Evolutionary conservation across 1,140 invertebrate species (phyloP), one percentile per base, ranked within the genome.

Genomic region (Hestina assimilis): DNA sequence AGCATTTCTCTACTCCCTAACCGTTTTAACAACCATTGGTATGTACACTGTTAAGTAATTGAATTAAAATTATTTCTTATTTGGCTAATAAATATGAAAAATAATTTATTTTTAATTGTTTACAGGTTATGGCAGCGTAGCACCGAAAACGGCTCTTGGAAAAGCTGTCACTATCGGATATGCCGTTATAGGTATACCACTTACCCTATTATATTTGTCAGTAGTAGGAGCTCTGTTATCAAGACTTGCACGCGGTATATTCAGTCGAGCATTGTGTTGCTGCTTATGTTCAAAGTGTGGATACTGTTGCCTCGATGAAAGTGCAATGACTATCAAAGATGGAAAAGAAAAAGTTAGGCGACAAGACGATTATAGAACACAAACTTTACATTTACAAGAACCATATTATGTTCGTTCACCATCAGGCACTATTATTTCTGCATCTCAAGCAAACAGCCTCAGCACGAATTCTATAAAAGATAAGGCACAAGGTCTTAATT

Each of bases 1-100:
- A 77, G 95, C 97, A 9, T 98, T 98, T 86, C 92, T 99, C 14
- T 99, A 99, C 89, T 98, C 97, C 9, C 91, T 99, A 45, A 99
- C 97, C 12, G 95, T 98, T 40, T 93, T 98, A 26, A 99, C 97
- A 2, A 99, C 97, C 55, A 98, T 98, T 79, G 97, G 97, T 98
- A 90, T 93, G 94, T 48, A 40, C 15, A 12, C 7, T 12, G 3
- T 7, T 14, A 6, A 14, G 4, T 5, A 19, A 14, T 19, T 20
- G 4, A 24, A 23, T 2, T 17, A 38, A 23, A n/a, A 15, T 9
- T 17, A 15, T 31, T 3, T 31, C n/a, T 11, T 33, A 33, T 35
- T 35, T 0, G 17, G 0, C 35, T 40, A 23, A 12, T 0, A 35
- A 35, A n/a, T 1, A n/a, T 0, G 0, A 2, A 35, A 8, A 0